These are phyloP conservation scores for Rhamnusium bicolor DNA, from an alignment of 2,888 invertebrate genomes.

Conservation along the genomic window DNA sequence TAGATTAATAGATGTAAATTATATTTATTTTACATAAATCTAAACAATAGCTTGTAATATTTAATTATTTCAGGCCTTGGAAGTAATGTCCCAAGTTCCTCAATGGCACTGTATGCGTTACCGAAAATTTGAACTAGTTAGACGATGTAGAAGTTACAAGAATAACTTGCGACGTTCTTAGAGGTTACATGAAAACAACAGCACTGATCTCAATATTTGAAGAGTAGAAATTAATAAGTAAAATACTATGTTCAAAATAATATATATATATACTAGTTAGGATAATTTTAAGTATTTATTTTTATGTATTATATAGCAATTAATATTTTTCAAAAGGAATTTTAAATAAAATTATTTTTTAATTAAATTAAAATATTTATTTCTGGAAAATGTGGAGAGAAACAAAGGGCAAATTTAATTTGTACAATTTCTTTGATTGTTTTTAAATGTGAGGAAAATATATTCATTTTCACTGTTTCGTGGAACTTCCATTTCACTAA, in stretches of 20 bases:
- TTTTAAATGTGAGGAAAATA: too few species aligned
- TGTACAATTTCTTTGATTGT: too few species aligned
- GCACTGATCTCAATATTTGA: slow-evolving; percentile 15
- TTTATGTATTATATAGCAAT: not conserved
- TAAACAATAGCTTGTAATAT: not conserved
- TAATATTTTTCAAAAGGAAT: not conserved
- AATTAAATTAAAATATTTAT: not conserved
- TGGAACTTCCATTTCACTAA: too few species aligned
- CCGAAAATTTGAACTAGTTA: slow-evolving; percentile 84
- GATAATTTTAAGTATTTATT: not conserved
- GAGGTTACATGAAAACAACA: not conserved
- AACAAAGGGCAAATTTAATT: too few species aligned
- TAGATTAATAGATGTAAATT: too few species aligned
- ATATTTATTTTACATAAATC: too few species aligned
- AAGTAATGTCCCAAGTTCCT: slow-evolving; percentile 84
- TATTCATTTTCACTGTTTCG: too few species aligned
- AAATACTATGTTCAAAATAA: not conserved
- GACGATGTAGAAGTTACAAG: slow-evolving; percentile 84
- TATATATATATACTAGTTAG: not conserved
- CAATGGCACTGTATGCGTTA: slow-evolving; percentile 90
- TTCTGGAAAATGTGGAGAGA: too few species aligned
- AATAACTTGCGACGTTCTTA: slow-evolving; percentile 66
- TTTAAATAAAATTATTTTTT: not conserved
- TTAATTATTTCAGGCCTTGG: slow-evolving; percentile 75
- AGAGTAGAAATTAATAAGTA: not conserved